These are phyloP conservation scores for Cheirogaleus medius DNA, from an alignment of 2,113 vertebrate genomes.

Conservation along the genomic window DNA sequence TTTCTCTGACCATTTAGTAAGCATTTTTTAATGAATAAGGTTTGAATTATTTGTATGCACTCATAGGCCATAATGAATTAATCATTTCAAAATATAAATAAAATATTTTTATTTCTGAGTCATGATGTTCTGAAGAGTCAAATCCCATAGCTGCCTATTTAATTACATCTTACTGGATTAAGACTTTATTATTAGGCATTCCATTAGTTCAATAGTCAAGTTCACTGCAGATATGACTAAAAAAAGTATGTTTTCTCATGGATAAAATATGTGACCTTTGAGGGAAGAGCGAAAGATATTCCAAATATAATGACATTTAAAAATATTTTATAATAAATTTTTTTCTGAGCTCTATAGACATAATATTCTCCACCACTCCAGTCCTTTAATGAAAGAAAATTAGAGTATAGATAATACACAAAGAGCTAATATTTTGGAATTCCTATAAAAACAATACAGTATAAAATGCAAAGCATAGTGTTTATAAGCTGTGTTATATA, in stretches of 20 bases:
- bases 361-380: background rate
- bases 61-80: slow-evolving; percentile 31
- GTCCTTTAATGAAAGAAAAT: slow-evolving; percentile 4
- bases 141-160: slow-evolving; percentile 47
- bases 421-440: background rate
- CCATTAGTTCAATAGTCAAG: slow-evolving; percentile 40
- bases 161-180: slow-evolving; percentile 37
- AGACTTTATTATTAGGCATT: slow-evolving; percentile 58
- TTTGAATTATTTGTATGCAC: slow-evolving; percentile 48
- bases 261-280: slow-evolving; percentile 13
- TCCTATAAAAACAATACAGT: background rate
- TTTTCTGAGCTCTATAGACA: background rate
- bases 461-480: background rate
- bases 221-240: slow-evolving; percentile 28
- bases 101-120: slow-evolving; percentile 53
- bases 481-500: background rate
- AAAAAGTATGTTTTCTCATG: slow-evolving; percentile 37
- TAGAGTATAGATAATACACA: background rate
- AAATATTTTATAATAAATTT: slow-evolving; percentile 17
- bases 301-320: background rate
- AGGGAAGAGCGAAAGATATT: slow-evolving; percentile 22
- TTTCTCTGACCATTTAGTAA: slow-evolving; percentile 55
- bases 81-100: slow-evolving; percentile 60
- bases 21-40: slow-evolving; percentile 54
- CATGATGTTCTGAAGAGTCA: slow-evolving; percentile 62